A percentile compares a stretch with the other conserved stretches of the same genome.
phyloP scores from a whole-genome alignment of 2,113 vertebrate genomes.

The Atractosteus spatula region DNA sequence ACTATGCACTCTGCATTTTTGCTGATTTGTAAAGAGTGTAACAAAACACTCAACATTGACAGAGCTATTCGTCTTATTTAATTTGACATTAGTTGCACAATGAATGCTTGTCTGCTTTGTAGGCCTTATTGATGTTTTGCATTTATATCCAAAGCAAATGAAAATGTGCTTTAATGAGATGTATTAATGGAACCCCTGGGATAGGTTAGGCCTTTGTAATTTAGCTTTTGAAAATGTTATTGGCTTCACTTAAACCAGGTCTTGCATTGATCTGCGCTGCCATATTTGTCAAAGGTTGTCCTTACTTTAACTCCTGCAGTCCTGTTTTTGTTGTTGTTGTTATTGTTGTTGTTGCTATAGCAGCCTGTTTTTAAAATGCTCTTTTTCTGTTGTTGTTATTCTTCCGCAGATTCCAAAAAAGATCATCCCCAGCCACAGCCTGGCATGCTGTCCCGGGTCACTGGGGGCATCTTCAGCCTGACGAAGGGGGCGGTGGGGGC shows the following conservation, averaged over 20 bases:
- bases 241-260: neutral
- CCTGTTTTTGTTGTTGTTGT: too few relatives aligned
- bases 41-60: conserved; percentile 2
- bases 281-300: too few relatives aligned
- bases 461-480: conserved; percentile 86
- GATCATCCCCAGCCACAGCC: conserved; percentile 83
- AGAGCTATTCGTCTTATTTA: neutral
- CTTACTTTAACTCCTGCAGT: too few relatives aligned
- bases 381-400: conserved; percentile 9
- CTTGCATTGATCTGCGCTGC: neutral
- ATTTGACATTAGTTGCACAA: neutral
- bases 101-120: neutral
- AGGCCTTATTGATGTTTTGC: neutral
- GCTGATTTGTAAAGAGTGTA: neutral
- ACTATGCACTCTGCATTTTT: neutral
- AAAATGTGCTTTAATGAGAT: neutral
- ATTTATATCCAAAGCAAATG: neutral
- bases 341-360: too few relatives aligned
- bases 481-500: conserved; percentile 92
- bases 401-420: conserved; percentile 71
- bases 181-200: neutral
- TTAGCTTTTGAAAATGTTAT: neutral
- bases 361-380: too few relatives aligned
- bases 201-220: neutral
- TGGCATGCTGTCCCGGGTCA: conserved; percentile 86